A percentile compares a stretch with the other conserved stretches of the same genome.
Conservation (phyloP, 2,113 vertebrate species). For the Clupea harengus region DNA sequence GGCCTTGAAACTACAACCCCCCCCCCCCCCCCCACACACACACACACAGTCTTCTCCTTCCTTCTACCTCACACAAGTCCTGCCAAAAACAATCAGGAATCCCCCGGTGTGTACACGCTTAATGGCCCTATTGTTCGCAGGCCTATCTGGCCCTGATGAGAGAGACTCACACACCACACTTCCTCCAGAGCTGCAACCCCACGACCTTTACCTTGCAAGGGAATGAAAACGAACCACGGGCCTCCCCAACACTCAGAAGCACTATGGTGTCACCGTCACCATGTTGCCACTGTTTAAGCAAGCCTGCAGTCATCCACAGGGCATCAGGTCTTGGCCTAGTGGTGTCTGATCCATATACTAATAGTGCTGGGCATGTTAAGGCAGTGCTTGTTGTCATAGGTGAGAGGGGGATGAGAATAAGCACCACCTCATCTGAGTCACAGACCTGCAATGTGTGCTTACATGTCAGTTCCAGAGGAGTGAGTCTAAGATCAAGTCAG, state of each 20-base stretch:
- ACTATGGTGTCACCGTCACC: background rate
- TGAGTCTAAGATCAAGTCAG: background rate
- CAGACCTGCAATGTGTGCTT: background rate
- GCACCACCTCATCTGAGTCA: background rate
- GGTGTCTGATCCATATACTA: background rate
- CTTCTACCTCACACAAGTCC: background rate
- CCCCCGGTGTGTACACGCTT: slow-evolving; percentile 40
- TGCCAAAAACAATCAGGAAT: slow-evolving; percentile 38
- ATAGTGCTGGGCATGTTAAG: background rate
- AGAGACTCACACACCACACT: background rate
- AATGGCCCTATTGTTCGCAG: slow-evolving; percentile 45
- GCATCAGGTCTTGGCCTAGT: background rate
- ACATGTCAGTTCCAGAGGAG: background rate
- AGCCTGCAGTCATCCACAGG: background rate
- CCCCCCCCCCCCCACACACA: background rate
- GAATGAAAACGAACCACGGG: background rate
- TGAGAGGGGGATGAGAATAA: background rate
- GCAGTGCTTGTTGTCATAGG: background rate
- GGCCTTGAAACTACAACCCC: slow-evolving; percentile 26
- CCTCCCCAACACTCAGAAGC: background rate
- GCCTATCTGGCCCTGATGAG: slow-evolving; percentile 17
- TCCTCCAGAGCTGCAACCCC: background rate
- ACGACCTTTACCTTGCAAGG: background rate
- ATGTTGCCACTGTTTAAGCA: background rate
- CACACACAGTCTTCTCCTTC: background rate